phyloP scores from a whole-genome alignment of 1,140 invertebrate species.

The Bombus soroeensis region DNA sequence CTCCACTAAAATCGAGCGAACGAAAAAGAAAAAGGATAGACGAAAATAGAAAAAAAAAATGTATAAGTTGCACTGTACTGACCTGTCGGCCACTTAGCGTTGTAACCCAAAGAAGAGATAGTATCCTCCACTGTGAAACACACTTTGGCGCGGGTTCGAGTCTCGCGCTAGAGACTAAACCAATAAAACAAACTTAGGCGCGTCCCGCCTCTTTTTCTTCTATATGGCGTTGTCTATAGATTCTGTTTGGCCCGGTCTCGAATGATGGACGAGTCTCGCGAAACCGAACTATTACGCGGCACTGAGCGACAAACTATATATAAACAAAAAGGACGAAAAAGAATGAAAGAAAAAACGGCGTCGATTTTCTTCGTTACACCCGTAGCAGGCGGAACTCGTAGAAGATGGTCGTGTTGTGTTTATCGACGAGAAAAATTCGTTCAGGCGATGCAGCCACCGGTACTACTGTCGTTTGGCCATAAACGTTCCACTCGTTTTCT shows the following conservation, averaged over 20 bases:
- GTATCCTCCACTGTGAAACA: conserved; percentile 53
- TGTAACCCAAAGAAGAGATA: conserved; percentile 52
- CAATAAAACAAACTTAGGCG: conserved; percentile 8
- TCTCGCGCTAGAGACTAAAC: conserved; percentile 41
- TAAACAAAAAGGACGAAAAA: background rate
- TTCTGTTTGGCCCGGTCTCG: background rate
- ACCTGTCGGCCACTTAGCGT: conserved; percentile 47
- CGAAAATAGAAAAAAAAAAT: background rate
- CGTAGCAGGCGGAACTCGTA: background rate
- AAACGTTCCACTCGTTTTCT: conserved; percentile 50
- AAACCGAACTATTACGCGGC: background rate
- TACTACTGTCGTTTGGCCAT: conserved; percentile 44
- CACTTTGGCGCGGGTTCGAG: conserved; percentile 53
- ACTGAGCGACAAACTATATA: conserved; percentile 3
- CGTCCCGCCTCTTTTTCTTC: conserved; percentile 32
- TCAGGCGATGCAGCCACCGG: conserved; percentile 40
- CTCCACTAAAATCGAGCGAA: background rate
- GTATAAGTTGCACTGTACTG: conserved; percentile 26
- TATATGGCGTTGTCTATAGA: background rate
- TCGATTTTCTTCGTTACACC: background rate
- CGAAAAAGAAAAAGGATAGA: background rate
- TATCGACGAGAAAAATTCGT: conserved; percentile 1
- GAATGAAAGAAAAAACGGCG: background rate
- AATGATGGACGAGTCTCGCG: background rate
- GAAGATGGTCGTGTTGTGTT: background rate